Evolutionary conservation across 2,797 vertebrate species (phyloP).

Genomic region (Sebastes baramenuke): DNA sequence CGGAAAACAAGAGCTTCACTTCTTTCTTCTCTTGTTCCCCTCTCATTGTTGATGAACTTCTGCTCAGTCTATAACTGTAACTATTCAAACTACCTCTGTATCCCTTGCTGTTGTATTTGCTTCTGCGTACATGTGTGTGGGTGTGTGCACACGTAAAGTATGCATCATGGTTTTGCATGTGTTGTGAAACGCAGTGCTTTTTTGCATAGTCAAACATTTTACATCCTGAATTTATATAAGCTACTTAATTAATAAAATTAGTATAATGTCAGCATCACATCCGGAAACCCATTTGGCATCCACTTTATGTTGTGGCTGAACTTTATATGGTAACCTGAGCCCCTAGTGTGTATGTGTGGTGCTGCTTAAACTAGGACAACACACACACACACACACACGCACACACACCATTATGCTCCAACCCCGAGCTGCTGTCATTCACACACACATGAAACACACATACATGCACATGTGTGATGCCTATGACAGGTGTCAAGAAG

Average conservation of each 20-base stretch:
- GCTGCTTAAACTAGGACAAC: background rate
- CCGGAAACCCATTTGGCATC: background rate
- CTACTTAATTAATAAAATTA: background rate
- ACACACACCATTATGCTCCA: background rate
- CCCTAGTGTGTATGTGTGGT: background rate
- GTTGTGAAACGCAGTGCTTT: background rate
- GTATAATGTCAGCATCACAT: background rate
- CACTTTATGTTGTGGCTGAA: background rate
- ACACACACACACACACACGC: background rate
- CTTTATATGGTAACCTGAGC: background rate
- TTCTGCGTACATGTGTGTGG: background rate
- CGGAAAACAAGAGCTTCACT: background rate
- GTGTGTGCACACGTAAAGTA: background rate
- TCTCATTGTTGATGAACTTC: constrained; percentile 14
- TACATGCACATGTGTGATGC: background rate
- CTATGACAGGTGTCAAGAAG: constrained; percentile 13
- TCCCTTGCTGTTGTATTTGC: background rate
- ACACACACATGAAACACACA: background rate
- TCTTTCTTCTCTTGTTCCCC: constrained; percentile 18
- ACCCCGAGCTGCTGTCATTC: background rate
- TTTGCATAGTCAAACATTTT: constrained; percentile 2
- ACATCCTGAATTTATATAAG: background rate
- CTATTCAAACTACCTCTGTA: background rate
- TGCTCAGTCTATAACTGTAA: background rate
- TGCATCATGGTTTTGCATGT: background rate